Base-by-base conservation (phyloP, 2,113 vertebrate genomes). In the Eonycteris spelaea region DNA sequence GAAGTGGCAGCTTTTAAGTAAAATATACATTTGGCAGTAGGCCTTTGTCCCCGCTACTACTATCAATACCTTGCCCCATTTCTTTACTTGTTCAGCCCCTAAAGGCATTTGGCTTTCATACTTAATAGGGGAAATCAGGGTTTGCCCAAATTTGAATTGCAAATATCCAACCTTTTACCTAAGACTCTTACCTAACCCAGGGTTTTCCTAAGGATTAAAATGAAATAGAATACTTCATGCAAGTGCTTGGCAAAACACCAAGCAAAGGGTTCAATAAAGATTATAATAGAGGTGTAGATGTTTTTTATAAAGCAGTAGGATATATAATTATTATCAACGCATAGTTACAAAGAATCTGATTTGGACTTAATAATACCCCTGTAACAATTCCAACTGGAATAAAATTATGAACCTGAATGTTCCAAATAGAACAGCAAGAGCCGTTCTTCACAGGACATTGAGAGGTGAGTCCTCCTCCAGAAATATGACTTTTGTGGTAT, bases 121-220 rank as follows among this genome's bases (percentile, higher is more conserved):
- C 19, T 21, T 53, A 24, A n/a, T 40, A 73, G 45, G 21, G 65
- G 16, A 59, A 86, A 61, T 67, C 19, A 90, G 73, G 38, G 9
- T 95, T 59, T 85, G 59, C 57, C 48, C 38, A 75, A 80, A 86
- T 59, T 9, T 40, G 43, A 75, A 33, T 74, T 33, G 22, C 55
- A 74, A 48, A 96, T 80, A 43, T 6, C 70, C 21, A 68, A 85
- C 6, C 35, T 86, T 84, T 68, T 53, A 51, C 40, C n/a, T 78
- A 59, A 80, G 78, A 91, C 43, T 74, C 68, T 78, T 73, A 77
- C 12, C n/a, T 40, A 94, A 59, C 28, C 90, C 24, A 51, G 43
- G 65, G n/a, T 68, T 93, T 90, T 61, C 19, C 26, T 13, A 87
- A 74, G 51, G 24, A 82, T 61, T 90, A 79, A 94, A 94, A 86